A percentile compares a stretch with the other conserved stretches of the same genome.
Conservation (phyloP, 1,140 invertebrate genomes). For the Diuraphis noxia region DNA sequence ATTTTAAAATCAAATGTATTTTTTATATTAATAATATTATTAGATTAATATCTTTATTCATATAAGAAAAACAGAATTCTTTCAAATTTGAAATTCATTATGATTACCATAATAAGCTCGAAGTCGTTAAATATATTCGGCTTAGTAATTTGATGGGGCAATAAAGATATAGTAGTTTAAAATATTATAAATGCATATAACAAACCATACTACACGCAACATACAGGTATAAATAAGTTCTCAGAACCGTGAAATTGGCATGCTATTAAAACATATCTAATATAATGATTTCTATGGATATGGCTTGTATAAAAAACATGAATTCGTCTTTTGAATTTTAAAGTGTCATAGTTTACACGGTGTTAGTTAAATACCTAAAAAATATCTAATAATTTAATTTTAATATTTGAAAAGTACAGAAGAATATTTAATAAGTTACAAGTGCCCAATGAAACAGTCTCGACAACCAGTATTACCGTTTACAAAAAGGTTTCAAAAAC, state of each 20-base stretch:
- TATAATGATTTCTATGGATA: too few species aligned
- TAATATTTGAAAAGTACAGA: too few species aligned
- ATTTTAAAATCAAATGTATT: background rate
- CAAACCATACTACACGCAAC: background rate
- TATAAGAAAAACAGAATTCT: background rate
- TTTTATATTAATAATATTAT: too few species aligned
- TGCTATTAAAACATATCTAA: background rate
- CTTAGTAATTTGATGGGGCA: background rate
- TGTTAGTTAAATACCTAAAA: too few species aligned
- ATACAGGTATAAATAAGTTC: background rate
- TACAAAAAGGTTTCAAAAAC: background rate
- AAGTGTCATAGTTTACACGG: too few species aligned
- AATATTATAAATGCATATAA: background rate
- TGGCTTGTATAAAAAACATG: too few species aligned
- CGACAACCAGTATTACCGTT: background rate
- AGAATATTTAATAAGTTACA: background rate
- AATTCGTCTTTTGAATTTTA: too few species aligned
- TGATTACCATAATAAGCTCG: background rate
- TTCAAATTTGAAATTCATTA: background rate
- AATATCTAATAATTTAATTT: too few species aligned
- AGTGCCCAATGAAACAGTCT: background rate
- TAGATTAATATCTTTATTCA: too few species aligned
- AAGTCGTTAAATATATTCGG: background rate
- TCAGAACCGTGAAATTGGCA: constrained; percentile 1
- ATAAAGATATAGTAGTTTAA: background rate